Base-by-base conservation (phyloP, 2,888 invertebrate genomes). In the Meandrusa payeni region DNA sequence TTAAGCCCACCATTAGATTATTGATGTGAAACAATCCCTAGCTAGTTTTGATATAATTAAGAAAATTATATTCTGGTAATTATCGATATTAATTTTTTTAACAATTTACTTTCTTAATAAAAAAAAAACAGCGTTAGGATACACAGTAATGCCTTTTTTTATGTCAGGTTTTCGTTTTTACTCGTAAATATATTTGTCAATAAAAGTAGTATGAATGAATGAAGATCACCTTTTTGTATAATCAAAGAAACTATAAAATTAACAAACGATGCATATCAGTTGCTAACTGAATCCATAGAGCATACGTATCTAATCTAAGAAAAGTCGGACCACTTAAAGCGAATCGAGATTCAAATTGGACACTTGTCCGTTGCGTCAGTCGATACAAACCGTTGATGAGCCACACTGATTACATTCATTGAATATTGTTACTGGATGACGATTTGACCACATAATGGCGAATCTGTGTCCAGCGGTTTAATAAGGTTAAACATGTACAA, bases 331-430 rank as follows among this genome's bases (percentile, higher is more conserved):
- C 85, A 83, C 80, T 85, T 83, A 73, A 76, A 61, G 65, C 59
- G 61, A 73, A 66, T 69, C 66, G 71, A 75, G 79, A 74, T 75
- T 79, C 82, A 82, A 81, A 83, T 85, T 83, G 82, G 75, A 76
- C 81, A 77, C 77, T 74, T 69, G 80, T 58, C 52, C 59, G 68
- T 82, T 83, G 79, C 85, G 83, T 85, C 85, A 86, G 77, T 69
- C 64, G 71, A 73, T 68, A 72, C 72, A 57, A 68, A 71, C 57
- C 69, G 69, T 65, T 77, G 70, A 71, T 69, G 72, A 72, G 67
- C 62, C 57, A 58, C 68, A 68, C 69, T 78, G 79, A 82, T 82
- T 81, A 74, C 62, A 62, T 61, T 81, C 75, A 79, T 79, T 82
- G 77, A 76, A 68, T 59, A 66, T 67, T 60, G 69, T 69, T 69